Evolutionary conservation across 2,888 invertebrate genomes (phyloP), one percentile per base, ranked within the genome.

Genomic region (Cephus rjabovi): DNA sequence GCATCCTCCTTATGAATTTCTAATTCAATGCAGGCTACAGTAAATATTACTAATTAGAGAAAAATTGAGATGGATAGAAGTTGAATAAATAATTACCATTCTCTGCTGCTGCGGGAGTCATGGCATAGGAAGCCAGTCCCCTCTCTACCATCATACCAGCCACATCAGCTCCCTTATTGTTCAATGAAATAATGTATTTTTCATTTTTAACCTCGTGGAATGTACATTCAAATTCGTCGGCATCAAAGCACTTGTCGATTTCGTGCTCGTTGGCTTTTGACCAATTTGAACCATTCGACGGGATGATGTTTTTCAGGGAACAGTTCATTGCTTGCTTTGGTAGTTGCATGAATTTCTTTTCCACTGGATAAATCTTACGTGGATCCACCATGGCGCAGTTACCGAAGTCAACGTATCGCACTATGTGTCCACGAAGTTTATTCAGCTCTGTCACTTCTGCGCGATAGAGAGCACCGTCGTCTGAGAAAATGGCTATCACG

Each of bases 351-450:
- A 96, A 93, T 82, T 94, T 93, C 74, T 92, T 93, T 84, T 96
- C 95, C 79, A 96, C 92, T 76, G 94, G 94, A 94, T 95, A 96
- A 34, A 96, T 94, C 84, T 95, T 95, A 80, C 92, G 93, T 0
- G 93, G 92, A 74, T 94, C 93, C 0, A 96, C 95, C 0, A 94
- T 92, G 70, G 95, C 94, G 78, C 93, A 93, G 86, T 96, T 96
- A 4, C 97, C 97, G 85, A 95, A 96, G 90, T 97, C 97, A 0
- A 97, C 93, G 87, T 95, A 96, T 35, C 94, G 93, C 0, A 97
- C 95, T 78, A 94, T 93, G 89, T 94, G 95, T 84, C 94, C 94
- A 1, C 93, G 93, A 71, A 93, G 91, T 81, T 93, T 93, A 79
- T 94, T 93, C 75, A 92, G 89, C 73, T 93, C 92, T 4, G 94